Percentiles rank a stretch among this genome's conserved stretches.
Conservation (phyloP, 1,140 invertebrate genomes). For the Bombyx mandarina region DNA sequence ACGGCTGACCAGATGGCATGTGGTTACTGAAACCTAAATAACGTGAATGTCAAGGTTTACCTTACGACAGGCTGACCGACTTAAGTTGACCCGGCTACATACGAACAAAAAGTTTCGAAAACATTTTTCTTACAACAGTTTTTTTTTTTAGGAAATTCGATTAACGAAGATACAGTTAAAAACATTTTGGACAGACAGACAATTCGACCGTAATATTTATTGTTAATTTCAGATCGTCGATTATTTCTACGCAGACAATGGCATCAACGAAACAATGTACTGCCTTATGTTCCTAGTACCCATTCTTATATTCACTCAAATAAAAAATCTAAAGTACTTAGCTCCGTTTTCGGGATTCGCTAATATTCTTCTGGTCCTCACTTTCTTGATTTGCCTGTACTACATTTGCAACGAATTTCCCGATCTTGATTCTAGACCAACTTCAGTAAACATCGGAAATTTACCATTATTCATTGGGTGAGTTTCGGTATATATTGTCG, state of each 20-base stretch:
- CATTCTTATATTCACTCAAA: constrained; percentile 74
- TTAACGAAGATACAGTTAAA: background rate
- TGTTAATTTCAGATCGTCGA: constrained; percentile 74
- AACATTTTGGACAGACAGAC: no score
- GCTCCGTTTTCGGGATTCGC: constrained; percentile 83
- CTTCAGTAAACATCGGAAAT: constrained; percentile 61
- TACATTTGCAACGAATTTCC: constrained; percentile 76
- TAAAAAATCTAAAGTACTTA: constrained; percentile 79
- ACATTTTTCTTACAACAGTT: background rate
- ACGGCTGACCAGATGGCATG: no score
- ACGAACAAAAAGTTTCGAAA: no score
- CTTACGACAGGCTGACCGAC: no score
- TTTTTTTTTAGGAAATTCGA: background rate
- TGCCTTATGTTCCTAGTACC: constrained; percentile 74
- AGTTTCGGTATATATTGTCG: constrained; percentile 17
- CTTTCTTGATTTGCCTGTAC: constrained; percentile 80
- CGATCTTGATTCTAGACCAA: constrained; percentile 59
- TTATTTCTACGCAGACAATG: constrained; percentile 37
- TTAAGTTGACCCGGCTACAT: no score
- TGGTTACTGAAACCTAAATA: no score
- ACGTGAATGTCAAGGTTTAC: no score
- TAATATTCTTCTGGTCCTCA: constrained; percentile 77
- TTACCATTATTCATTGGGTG: constrained; percentile 78
- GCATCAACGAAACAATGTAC: constrained; percentile 61
- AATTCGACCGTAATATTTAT: constrained; percentile 1